phyloP scores from a whole-genome alignment of 2,797 vertebrate species.

The Lerista edwardsae region DNA sequence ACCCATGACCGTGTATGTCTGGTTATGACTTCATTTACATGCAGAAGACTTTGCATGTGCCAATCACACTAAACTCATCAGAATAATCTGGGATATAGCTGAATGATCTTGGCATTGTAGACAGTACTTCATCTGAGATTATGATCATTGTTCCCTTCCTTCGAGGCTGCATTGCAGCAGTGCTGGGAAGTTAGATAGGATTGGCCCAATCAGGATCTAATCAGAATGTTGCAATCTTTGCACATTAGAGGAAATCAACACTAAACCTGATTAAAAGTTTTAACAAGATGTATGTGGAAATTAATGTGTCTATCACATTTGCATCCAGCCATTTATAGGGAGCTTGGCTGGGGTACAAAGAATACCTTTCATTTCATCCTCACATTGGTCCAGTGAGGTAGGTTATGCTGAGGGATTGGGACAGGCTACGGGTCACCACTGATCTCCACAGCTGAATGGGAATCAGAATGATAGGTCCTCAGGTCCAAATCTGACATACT shows the following conservation, averaged over 20 bases:
- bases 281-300: not conserved
- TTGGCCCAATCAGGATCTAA: too few species aligned
- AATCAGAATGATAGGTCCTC: not conserved
- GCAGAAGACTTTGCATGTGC: not conserved
- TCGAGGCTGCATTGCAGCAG: too few species aligned
- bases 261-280: not conserved
- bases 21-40: not conserved
- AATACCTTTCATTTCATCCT: not conserved
- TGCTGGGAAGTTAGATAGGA: too few species aligned
- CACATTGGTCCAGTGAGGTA: not conserved
- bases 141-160: not conserved
- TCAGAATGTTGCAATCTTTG: too few species aligned
- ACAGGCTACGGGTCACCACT: not conserved
- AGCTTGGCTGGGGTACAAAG: not conserved
- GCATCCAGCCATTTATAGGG: not conserved
- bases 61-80: not conserved
- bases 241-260: not conserved
- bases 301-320: not conserved
- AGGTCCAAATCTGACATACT: not conserved
- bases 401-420: not conserved
- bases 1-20: not conserved
- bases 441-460: not conserved
- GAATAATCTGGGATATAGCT: not conserved
- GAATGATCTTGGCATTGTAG: not conserved
- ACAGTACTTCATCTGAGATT: not conserved